Conservation (phyloP, 2,113 vertebrate species). For the Eulemur macaco region DNA sequence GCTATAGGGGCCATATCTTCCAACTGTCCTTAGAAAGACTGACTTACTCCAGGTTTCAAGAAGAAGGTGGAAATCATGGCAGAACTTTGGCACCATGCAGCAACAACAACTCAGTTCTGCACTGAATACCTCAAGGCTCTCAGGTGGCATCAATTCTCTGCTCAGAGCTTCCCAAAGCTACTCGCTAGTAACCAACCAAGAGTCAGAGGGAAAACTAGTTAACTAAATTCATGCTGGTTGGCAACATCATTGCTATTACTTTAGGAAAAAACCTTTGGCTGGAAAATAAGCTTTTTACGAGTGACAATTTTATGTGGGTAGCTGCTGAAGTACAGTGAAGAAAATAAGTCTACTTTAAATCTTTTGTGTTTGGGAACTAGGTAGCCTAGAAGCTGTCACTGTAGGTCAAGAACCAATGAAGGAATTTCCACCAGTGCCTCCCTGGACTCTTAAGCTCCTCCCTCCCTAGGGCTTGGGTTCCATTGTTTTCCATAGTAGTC, state of each 20-base stretch:
- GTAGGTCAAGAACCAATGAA: neutral
- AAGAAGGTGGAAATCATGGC: neutral
- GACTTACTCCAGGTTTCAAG: neutral
- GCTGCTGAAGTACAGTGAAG: neutral
- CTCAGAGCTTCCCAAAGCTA: neutral
- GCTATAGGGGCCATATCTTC: neutral
- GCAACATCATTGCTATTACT: neutral
- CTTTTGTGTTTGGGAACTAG: neutral
- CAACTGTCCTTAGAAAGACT: neutral
- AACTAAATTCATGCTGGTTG: neutral
- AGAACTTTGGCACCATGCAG: neutral
- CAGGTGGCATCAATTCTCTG: neutral
- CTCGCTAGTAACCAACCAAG: neutral
- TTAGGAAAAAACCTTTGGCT: neutral
- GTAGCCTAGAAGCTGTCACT: neutral
- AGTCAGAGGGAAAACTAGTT: neutral
- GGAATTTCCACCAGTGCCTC: neutral
- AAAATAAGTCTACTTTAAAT: conserved; percentile 32
- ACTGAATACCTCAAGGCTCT: neutral
- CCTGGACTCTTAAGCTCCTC: neutral
- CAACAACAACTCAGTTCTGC: neutral
- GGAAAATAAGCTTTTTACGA: neutral
- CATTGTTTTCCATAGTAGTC: neutral
- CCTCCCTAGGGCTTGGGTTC: neutral
- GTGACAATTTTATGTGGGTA: neutral